Percentiles rank a stretch among this genome's conserved stretches.
These are phyloP conservation scores for Stylophora pistillata DNA, from an alignment of 64 coral and sea anemone genomes.

Conservation along the genomic window DNA sequence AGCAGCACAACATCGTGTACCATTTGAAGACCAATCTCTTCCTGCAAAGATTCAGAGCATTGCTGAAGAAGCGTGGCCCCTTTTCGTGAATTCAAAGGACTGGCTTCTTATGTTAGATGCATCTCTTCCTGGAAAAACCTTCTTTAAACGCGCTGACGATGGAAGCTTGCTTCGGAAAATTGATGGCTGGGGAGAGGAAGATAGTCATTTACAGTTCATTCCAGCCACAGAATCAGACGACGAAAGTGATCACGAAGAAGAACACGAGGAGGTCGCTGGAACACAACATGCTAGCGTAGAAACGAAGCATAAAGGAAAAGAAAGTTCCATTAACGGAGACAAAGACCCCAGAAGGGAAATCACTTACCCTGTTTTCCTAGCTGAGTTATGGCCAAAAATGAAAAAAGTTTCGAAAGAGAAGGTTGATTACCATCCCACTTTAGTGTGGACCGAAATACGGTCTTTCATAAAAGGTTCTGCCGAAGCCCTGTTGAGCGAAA, in stretches of 20 bases:
- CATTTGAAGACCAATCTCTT: conserved; percentile 33
- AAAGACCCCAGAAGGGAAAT: conserved; percentile 77
- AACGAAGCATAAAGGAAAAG: not conserved
- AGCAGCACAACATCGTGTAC: conserved; percentile 22
- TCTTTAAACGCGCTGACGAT: conserved; percentile 75
- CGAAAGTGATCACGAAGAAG: conserved; percentile 57
- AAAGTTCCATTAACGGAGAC: not conserved
- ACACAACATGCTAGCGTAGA: conserved; percentile 2
- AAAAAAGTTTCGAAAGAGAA: conserved; percentile 54
- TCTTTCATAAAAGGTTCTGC: conserved; percentile 98
- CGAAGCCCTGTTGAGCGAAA: conserved; percentile 69
- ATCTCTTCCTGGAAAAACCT: conserved; percentile 68
- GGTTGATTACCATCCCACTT: conserved; percentile 83
- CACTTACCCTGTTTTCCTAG: conserved; percentile 77
- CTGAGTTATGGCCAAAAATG: conserved; percentile 95
- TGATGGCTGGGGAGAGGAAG: conserved; percentile 94
- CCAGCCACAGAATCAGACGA: conserved; percentile 27
- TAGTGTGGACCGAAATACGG: conserved; percentile 97
- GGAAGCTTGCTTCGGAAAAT: conserved; percentile 77
- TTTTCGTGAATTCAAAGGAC: conserved; percentile 87
- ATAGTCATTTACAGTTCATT: conserved; percentile 76
- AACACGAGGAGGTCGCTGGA: conserved; percentile 17
- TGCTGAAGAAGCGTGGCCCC: conserved; percentile 75
- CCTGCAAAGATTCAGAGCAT: conserved; percentile 62
- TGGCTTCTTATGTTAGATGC: conserved; percentile 93